Percentiles rank a stretch among this genome's conserved stretches.
Evolutionary conservation across 2,888 invertebrate genomes (phyloP).

Genomic region (Drosophila sordidapex): DNA sequence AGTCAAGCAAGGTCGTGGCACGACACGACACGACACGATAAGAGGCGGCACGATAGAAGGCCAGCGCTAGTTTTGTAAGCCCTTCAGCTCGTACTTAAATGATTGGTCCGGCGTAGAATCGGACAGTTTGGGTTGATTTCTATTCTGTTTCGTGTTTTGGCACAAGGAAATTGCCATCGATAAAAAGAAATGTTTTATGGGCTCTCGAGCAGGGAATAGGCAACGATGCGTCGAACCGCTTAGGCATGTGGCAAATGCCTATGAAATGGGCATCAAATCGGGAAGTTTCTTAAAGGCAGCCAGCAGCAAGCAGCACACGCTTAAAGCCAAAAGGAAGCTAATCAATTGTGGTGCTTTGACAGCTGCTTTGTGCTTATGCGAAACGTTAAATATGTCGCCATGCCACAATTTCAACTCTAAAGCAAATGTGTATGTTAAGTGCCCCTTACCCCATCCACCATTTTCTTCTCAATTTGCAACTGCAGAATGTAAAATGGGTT

Average conservation of each 20-base stretch:
- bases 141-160: conserved; percentile 32
- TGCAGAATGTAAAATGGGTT: conserved; percentile 26
- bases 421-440: conserved; percentile 7
- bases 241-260: conserved; percentile 49
- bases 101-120: conserved; percentile 38
- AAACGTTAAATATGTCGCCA: neutral
- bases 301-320: conserved; percentile 3
- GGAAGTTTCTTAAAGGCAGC: conserved; percentile 21
- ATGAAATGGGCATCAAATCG: conserved; percentile 48
- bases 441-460: neutral
- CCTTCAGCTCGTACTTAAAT: conserved; percentile 35
- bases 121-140: conserved; percentile 22
- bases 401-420: conserved; percentile 24
- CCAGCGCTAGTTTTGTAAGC: neutral
- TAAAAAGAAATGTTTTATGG: conserved; percentile 56
- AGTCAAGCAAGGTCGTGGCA: neutral
- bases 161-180: conserved; percentile 66
- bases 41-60: neutral
- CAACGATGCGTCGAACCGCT: conserved; percentile 29
- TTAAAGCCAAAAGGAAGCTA: conserved; percentile 32
- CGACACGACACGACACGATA: neutral
- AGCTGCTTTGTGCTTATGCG: neutral
- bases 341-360: conserved; percentile 34
- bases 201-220: conserved; percentile 11
- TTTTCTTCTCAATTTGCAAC: conserved; percentile 13